A percentile compares a stretch with the other conserved stretches of the same genome.
phyloP scores from a whole-genome alignment of 2,113 vertebrate species.

The Oreochromis aureus region DNA sequence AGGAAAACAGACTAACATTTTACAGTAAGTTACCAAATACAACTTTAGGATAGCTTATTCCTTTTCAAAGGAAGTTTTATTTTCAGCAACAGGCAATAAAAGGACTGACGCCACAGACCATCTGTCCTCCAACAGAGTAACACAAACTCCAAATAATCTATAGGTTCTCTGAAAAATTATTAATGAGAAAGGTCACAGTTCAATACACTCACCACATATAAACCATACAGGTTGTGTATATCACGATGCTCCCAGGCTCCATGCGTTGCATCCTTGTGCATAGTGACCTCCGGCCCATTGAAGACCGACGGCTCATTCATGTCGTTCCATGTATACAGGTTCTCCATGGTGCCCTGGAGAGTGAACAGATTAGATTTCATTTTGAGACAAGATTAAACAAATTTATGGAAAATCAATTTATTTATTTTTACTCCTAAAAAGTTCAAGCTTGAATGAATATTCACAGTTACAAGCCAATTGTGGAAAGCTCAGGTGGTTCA shows the following conservation, averaged over 20 bases:
- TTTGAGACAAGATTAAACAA: neutral
- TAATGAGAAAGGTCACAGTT: neutral
- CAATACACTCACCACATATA: slow-evolving; percentile 81
- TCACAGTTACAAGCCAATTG: neutral
- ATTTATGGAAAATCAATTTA: neutral
- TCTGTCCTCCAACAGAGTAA: neutral
- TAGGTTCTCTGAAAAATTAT: neutral
- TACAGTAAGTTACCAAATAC: neutral
- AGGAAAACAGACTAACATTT: rapidly evolving
- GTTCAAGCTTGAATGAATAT: neutral
- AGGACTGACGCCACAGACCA: neutral
- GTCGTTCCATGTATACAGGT: slow-evolving; percentile 87
- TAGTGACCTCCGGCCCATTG: slow-evolving; percentile 89
- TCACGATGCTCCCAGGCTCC: slow-evolving; percentile 87
- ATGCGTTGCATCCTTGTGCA: slow-evolving; percentile 86
- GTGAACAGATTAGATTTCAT: neutral
- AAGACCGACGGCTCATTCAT: slow-evolving; percentile 94
- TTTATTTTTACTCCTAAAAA: neutral
- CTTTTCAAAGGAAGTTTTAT: neutral
- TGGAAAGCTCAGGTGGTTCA: neutral
- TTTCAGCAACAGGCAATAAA: neutral
- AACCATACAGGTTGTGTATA: slow-evolving; percentile 85
- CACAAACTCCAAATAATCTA: neutral
- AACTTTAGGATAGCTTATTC: neutral
- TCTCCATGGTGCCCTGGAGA: slow-evolving; percentile 80